Evolutionary conservation across 2,888 invertebrate genomes (phyloP), one percentile per base, ranked within the genome.

Genomic region (Rhynchonema sp.): DNA sequence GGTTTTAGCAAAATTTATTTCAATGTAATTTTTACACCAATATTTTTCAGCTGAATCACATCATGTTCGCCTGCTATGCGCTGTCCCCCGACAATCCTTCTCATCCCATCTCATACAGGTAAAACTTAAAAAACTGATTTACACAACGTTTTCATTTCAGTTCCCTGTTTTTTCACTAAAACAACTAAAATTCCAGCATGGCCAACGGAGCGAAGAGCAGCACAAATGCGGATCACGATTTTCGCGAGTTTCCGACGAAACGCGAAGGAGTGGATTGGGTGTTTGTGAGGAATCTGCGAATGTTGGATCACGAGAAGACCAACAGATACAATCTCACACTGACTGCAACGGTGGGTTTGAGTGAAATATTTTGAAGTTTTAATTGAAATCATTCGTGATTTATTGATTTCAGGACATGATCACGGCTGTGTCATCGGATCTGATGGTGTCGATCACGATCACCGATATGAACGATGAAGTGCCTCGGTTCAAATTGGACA

Each of bases 381-480:
- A n/a, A 20, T 27, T 49, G 38, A 23, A 25, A 55, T 46, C 26
- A 38, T 55, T 2, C 28, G 26, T 26, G 28, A 13, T n/a, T 49
- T 13, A 22, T 22, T 58, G 17, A 9, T 60, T 63, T 28, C 60
- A 69, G 69, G 71, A 71, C 60, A 63, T 72, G 59, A 63, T 63
- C 9, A 66, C 68, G 1, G 65, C 62, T 6, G 66, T 68, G 25
- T 63, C 68, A 1, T 62, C 68, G 87, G 90, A 90, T 78, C 90
- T 91, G 79, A 81, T 90, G 75, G 85, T 88, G 74, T 80, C 89
- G 77, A 89, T 91, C 62, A 89, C 90, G 59, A 90, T 92, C 64
- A 88, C 89, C 80, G 92, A 92, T 81, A 81, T 89, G 74, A 90
- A 90, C 80, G 91, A 92, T 78, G 91, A 91, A 81, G 87, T 70